These are phyloP conservation scores for Gonocerus acuteangulatus DNA, from an alignment of 2,888 invertebrate genomes.

Conservation along the genomic window DNA sequence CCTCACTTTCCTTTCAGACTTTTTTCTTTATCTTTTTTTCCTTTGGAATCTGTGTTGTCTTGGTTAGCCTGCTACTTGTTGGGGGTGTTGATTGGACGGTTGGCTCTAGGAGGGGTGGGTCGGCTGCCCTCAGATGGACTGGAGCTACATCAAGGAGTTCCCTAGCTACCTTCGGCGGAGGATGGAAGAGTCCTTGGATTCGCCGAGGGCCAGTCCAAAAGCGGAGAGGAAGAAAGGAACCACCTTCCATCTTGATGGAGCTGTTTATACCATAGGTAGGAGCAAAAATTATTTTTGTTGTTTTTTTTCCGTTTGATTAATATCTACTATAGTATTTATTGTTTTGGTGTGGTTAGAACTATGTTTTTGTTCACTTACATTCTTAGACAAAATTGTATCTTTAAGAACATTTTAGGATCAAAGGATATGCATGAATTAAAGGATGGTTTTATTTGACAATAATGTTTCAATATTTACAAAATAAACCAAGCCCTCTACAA, in stretches of 20 bases:
- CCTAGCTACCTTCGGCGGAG: slow-evolving; percentile 29
- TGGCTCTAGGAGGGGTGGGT: slow-evolving; percentile 17
- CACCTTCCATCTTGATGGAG: slow-evolving; percentile 78
- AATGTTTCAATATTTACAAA: too few relatives aligned
- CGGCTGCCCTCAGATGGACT: slow-evolving; percentile 29
- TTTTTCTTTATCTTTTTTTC: too few relatives aligned
- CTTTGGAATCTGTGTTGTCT: background rate
- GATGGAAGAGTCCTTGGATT: slow-evolving; percentile 29
- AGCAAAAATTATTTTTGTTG: background rate
- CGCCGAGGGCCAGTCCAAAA: slow-evolving; percentile 27
- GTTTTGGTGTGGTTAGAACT: background rate
- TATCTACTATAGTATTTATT: background rate
- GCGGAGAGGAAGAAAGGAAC: slow-evolving; percentile 74
- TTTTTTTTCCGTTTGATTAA: background rate
- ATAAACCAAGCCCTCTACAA: too few relatives aligned
- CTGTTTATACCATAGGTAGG: slow-evolving; percentile 78
- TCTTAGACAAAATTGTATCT: too few relatives aligned
- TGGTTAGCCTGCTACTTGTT: background rate
- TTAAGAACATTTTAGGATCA: too few relatives aligned
- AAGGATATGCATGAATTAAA: too few relatives aligned
- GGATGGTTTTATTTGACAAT: too few relatives aligned
- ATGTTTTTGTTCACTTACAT: background rate
- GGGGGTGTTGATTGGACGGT: background rate
- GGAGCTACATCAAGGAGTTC: slow-evolving; percentile 32
- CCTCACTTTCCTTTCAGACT: too few relatives aligned